Evolutionary conservation across 2,888 invertebrate genomes (phyloP).

Genomic region (Drosophila silvestris): DNA sequence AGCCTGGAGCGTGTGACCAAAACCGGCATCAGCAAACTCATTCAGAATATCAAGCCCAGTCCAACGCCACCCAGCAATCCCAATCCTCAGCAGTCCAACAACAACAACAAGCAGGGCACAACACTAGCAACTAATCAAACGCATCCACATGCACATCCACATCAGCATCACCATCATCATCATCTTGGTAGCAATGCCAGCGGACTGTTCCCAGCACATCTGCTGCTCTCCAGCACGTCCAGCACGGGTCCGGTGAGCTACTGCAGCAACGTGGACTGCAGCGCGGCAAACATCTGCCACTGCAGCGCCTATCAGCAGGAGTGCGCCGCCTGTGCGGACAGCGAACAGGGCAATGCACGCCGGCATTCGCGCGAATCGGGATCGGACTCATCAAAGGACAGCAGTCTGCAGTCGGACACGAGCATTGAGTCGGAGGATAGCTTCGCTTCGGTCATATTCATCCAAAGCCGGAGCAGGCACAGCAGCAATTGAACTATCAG

Average conservation of each 20-base stretch:
- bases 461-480: constrained; percentile 91
- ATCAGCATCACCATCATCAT: constrained; percentile 70
- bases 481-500: constrained; percentile 83
- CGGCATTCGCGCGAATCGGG: constrained; percentile 94
- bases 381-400: constrained; percentile 94
- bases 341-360: constrained; percentile 87
- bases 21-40: constrained; percentile 92
- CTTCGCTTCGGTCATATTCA: constrained; percentile 96
- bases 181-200: constrained; percentile 46
- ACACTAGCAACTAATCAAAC: constrained; percentile 54
- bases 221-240: constrained; percentile 56
- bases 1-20: constrained; percentile 94
- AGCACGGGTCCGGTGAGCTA: constrained; percentile 77
- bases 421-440: constrained; percentile 97
- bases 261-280: constrained; percentile 84
- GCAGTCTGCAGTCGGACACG: constrained; percentile 96
- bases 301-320: constrained; percentile 81
- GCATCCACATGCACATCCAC: constrained; percentile 46
- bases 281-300: constrained; percentile 64
- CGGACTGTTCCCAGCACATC: constrained; percentile 45
- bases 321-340: constrained; percentile 64
- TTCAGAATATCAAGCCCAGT: constrained; percentile 90
- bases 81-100: constrained; percentile 30
- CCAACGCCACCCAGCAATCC: constrained; percentile 7
- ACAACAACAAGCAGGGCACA: constrained; percentile 50